phyloP scores from a whole-genome alignment of 2,113 vertebrate species.

The Actenoides lindsayi region DNA sequence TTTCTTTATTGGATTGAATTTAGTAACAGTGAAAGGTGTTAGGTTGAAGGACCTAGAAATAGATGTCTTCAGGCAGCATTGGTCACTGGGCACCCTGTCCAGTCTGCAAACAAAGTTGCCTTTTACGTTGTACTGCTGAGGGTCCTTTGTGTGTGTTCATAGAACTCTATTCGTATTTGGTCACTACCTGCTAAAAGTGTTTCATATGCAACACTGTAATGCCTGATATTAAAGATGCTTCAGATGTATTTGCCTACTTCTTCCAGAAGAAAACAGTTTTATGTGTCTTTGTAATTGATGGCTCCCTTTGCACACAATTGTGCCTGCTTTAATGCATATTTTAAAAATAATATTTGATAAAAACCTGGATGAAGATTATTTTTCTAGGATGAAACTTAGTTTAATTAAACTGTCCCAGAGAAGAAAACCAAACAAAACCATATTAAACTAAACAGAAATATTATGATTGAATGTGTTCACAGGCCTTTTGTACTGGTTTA shows the following conservation, averaged over 20 bases:
- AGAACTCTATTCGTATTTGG: background rate
- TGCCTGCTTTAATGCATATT: background rate
- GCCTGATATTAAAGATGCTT: background rate
- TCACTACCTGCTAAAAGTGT: background rate
- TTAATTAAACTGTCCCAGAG: background rate
- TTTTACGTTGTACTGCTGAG: background rate
- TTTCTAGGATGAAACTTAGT: background rate
- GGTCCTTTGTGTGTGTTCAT: background rate
- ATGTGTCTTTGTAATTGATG: background rate
- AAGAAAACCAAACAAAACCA: background rate
- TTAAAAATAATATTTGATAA: background rate
- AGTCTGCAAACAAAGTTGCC: background rate
- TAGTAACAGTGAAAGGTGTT: background rate
- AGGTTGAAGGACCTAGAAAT: background rate
- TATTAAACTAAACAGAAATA: background rate
- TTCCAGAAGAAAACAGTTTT: background rate
- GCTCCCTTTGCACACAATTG: background rate
- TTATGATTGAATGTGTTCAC: background rate
- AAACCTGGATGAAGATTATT: background rate
- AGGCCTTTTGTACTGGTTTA: background rate
- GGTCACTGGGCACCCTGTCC: background rate
- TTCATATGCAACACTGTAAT: background rate
- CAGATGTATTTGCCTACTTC: background rate
- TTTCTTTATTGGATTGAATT: constrained; percentile 8
- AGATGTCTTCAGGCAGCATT: background rate